A percentile compares a stretch with the other conserved stretches of the same genome.
These are phyloP conservation scores for Radopholus similis DNA, from an alignment of 1,140 invertebrate species.

Conservation along the genomic window DNA sequence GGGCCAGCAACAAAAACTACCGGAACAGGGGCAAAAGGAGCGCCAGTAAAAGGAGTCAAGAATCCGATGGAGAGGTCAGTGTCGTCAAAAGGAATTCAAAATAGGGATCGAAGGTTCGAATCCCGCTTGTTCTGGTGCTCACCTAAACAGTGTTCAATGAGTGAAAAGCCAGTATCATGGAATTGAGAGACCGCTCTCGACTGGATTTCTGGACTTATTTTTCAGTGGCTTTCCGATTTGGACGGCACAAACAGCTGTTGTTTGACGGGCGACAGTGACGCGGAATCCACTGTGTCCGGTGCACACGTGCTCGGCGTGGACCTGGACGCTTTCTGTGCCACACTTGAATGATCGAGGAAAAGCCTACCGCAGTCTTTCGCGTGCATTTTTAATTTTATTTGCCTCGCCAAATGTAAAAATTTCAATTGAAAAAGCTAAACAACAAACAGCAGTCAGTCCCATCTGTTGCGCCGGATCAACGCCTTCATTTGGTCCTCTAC, in stretches of 20 bases:
- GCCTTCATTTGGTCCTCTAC: slow-evolving; percentile 51
- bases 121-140: background rate
- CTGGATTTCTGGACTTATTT: background rate
- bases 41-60: background rate
- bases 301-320: background rate
- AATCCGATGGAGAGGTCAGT: too few relatives aligned
- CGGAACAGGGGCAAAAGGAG: background rate
- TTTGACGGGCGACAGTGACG: background rate
- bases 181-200: background rate
- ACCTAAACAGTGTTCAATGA: background rate
- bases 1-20: background rate
- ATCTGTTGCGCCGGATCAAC: slow-evolving; percentile 47
- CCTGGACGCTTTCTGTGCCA: too few relatives aligned
- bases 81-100: too few relatives aligned
- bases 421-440: background rate
- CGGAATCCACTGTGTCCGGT: background rate
- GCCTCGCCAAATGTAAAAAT: too few relatives aligned
- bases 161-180: background rate
- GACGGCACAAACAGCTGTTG: background rate
- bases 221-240: background rate
- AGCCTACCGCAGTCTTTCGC: too few relatives aligned
- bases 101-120: too few relatives aligned
- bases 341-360: too few relatives aligned
- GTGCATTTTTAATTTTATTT: too few relatives aligned
- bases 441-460: slow-evolving; percentile 40